phyloP scores from a whole-genome alignment of 1,140 invertebrate genomes.

The Daktulosphaira vitifoliae region DNA sequence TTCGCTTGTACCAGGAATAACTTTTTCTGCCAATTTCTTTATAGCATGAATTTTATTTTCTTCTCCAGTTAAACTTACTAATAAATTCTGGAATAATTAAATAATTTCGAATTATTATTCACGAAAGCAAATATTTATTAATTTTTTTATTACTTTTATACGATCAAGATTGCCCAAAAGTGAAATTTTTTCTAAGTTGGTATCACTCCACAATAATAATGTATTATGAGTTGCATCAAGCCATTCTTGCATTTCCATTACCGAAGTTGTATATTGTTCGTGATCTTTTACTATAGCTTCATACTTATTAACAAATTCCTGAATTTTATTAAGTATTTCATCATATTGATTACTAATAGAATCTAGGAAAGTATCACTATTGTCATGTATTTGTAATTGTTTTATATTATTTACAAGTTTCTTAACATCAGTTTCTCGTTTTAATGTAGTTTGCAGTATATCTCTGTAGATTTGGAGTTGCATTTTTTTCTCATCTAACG shows the following conservation, averaged over 20 bases:
- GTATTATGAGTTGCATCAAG: constrained; percentile 80
- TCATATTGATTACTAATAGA: constrained; percentile 53
- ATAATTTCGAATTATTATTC: not conserved
- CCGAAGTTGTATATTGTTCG: constrained; percentile 82
- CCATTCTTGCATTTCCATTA: constrained; percentile 83
- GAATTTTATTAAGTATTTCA: constrained; percentile 55
- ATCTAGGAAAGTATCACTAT: constrained; percentile 53
- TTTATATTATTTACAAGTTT: constrained; percentile 66
- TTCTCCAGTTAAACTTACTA: constrained; percentile 72
- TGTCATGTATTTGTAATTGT: constrained; percentile 60
- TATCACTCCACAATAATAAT: constrained; percentile 75
- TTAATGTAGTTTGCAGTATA: constrained; percentile 72
- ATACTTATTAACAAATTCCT: constrained; percentile 51
- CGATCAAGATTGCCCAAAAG: constrained; percentile 86
- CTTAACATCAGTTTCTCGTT: constrained; percentile 77
- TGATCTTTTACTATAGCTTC: constrained; percentile 86
- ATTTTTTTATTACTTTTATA: constrained; percentile 53
- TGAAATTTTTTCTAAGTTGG: constrained; percentile 75
- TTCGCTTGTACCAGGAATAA: constrained; percentile 77
- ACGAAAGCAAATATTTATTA: no score
- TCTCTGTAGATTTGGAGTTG: constrained; percentile 75
- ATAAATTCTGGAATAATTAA: constrained; percentile 53
- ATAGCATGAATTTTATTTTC: constrained; percentile 73
- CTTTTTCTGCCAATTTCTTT: constrained; percentile 71
- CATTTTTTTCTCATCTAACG: constrained; percentile 83